A percentile compares a stretch with the other conserved stretches of the same genome.
These are phyloP conservation scores for Trachymyrmex septentrionalis DNA, from an alignment of 1,140 invertebrate genomes.

Conservation along the genomic window DNA sequence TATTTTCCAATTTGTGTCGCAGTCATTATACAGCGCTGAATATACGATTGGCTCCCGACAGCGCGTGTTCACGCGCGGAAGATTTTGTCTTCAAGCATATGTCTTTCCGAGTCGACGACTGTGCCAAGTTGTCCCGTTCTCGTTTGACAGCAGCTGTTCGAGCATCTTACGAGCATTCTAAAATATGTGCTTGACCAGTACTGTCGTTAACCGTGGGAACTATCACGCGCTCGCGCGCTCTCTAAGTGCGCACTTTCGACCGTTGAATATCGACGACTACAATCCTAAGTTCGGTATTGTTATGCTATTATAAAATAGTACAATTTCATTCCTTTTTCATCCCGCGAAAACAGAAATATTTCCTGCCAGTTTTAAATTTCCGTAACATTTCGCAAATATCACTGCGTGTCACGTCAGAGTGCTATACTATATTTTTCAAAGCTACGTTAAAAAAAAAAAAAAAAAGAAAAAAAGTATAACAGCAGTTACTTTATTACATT, in stretches of 20 bases:
- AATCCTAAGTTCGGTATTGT: background rate
- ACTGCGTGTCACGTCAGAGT: background rate
- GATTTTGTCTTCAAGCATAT: conserved; percentile 62
- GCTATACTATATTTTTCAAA: background rate
- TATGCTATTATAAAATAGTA: background rate
- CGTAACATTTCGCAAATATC: background rate
- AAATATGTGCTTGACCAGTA: conserved; percentile 54
- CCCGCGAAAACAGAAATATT: background rate
- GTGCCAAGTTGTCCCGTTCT: conserved; percentile 57
- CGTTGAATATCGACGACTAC: conserved; percentile 3
- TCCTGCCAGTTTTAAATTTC: background rate
- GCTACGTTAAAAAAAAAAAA: background rate
- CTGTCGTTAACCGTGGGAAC: conserved; percentile 61
- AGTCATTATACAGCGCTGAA: conserved; percentile 46
- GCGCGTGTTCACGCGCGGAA: conserved; percentile 40
- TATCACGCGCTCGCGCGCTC: background rate
- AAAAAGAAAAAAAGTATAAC: background rate
- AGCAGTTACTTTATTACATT: background rate
- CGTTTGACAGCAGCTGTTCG: conserved; percentile 58
- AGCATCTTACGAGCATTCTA: conserved; percentile 53
- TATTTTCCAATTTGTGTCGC: conserved; percentile 58
- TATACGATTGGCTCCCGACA: conserved; percentile 41
- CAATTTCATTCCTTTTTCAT: background rate
- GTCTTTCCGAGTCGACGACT: conserved; percentile 12
- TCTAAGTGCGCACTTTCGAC: conserved; percentile 8